A percentile compares a stretch with the other conserved stretches of the same genome.
These are phyloP conservation scores for Hemaris fuciformis DNA, from an alignment of 2,888 invertebrate species.

Conservation along the genomic window DNA sequence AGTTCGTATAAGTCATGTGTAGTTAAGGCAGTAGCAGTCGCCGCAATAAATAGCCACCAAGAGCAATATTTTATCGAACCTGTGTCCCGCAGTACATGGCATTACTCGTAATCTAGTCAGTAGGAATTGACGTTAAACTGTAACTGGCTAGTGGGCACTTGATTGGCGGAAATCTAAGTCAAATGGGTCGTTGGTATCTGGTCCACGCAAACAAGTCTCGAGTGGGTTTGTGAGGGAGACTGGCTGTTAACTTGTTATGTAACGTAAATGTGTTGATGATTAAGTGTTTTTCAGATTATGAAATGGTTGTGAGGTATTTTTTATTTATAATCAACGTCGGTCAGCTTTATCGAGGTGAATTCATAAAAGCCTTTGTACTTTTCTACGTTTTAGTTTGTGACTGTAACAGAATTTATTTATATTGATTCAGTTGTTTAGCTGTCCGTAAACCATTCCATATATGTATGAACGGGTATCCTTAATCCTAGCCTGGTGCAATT, in stretches of 20 bases:
- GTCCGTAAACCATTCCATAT: too few relatives aligned
- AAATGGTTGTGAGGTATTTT: too few relatives aligned
- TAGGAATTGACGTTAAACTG: not conserved
- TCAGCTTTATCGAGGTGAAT: too few relatives aligned
- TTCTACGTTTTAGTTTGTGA: too few relatives aligned
- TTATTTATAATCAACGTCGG: too few relatives aligned
- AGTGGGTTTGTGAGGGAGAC: not conserved
- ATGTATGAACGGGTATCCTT: too few relatives aligned
- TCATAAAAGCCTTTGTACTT: too few relatives aligned
- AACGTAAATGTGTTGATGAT: not conserved
- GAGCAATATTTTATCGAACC: not conserved
- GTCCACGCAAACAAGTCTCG: slow-evolving; percentile 6
- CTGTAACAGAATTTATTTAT: too few relatives aligned
- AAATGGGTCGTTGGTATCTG: slow-evolving; percentile 1
- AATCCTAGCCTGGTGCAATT: too few relatives aligned
- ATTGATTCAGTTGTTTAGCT: too few relatives aligned
- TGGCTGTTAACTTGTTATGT: not conserved
- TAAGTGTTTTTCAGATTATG: not conserved
- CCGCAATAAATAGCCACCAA: not conserved
- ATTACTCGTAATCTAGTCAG: not conserved
- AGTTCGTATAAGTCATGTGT: too few relatives aligned
- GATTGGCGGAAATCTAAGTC: slow-evolving; percentile 9
- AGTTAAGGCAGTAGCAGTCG: not conserved
- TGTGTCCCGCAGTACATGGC: not conserved
- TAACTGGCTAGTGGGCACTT: not conserved